Conservation (phyloP, 92 coral and sea anemone species). For the Nematostella vectensis region DNA sequence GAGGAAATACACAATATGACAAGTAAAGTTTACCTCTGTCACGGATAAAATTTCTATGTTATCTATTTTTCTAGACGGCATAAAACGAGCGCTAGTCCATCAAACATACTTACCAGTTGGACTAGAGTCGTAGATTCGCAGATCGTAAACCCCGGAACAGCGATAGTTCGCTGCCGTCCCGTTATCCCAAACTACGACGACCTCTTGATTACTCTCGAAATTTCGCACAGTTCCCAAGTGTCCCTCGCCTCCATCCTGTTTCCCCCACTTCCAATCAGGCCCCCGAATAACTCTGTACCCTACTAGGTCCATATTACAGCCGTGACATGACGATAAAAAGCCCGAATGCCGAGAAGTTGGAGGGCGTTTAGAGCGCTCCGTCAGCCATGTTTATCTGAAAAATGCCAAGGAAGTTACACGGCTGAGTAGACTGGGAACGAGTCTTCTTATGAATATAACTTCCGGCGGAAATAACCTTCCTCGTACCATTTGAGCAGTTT, state of each 20-base stretch:
- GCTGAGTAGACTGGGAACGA: too few relatives aligned
- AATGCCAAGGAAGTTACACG: too few relatives aligned
- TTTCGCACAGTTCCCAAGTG: conserved; percentile 95
- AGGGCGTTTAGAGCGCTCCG: too few relatives aligned
- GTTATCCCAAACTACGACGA: conserved; percentile 99
- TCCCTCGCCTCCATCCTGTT: conserved; percentile 99
- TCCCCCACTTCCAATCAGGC: conserved; percentile 99
- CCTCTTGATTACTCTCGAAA: conserved; percentile 96
- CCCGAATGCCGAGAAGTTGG: conserved; percentile 1
- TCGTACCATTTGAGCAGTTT: too few relatives aligned
- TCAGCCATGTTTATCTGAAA: too few relatives aligned
- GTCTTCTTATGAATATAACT: too few relatives aligned
- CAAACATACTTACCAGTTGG: conserved; percentile 97
- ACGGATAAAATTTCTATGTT: too few relatives aligned
- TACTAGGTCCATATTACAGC: conserved; percentile 71
- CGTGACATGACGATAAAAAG: conserved; percentile 5
- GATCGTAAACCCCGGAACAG: conserved; percentile 82
- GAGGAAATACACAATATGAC: too few relatives aligned
- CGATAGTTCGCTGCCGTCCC: conserved; percentile 99
- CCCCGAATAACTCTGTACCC: conserved; percentile 98
- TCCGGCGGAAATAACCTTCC: too few relatives aligned
- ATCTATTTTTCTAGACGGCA: too few relatives aligned
- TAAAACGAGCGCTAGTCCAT: too few relatives aligned
- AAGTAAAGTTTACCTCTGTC: too few relatives aligned
- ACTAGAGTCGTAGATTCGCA: conserved; percentile 82